Conservation (phyloP, 2,888 invertebrate species). For the Mythimna albipuncta region DNA sequence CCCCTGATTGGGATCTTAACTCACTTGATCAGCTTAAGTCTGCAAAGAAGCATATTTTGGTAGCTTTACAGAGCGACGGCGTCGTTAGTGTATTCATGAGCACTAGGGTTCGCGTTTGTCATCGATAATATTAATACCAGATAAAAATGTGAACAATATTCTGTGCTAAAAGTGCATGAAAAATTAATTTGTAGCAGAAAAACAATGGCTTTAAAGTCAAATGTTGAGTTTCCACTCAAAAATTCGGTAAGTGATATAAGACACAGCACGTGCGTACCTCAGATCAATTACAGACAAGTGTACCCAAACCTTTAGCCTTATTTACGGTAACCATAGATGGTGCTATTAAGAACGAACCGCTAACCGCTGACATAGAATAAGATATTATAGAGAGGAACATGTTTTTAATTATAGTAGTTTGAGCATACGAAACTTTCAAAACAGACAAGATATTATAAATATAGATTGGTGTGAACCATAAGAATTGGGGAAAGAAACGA, state of each 20-base stretch:
- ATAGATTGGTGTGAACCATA: no score
- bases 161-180: not conserved
- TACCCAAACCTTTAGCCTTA: conserved; percentile 22
- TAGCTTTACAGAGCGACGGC: not conserved
- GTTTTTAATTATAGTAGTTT: not conserved
- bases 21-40: not conserved
- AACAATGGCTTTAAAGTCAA: not conserved
- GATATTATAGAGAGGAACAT: not conserved
- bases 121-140: not conserved
- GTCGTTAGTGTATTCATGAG: not conserved
- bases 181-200: not conserved
- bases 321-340: conserved; percentile 38
- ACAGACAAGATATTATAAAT: not conserved
- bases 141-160: not conserved
- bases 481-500: no score
- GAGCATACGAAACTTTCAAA: not conserved
- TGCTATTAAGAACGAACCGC: conserved; percentile 54
- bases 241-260: conserved; percentile 3
- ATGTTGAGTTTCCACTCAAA: not conserved
- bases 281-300: conserved; percentile 25
- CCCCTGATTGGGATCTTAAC: not conserved
- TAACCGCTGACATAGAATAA: conserved; percentile 34
- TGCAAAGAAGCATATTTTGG: not conserved
- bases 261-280: conserved; percentile 4
- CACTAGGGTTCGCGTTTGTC: not conserved